Evolutionary conservation across 1,140 invertebrate genomes (phyloP).

Genomic region (Rhopalosiphum maidis): DNA sequence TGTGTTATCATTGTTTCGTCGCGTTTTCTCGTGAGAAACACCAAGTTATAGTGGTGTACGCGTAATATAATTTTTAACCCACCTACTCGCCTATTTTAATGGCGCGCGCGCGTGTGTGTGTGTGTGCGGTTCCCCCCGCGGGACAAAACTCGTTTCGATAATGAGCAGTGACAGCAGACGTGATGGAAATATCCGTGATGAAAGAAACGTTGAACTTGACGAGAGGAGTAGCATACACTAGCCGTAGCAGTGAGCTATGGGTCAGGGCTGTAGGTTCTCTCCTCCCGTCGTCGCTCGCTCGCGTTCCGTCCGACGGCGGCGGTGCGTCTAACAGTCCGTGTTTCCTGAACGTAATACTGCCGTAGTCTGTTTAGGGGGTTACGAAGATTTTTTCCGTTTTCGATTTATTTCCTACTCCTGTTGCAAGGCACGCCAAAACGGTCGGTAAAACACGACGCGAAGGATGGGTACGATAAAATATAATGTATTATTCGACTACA

Average conservation of each 20-base stretch:
- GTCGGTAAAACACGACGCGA: not conserved
- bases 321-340: not conserved
- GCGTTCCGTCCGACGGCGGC: not conserved
- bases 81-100: not conserved
- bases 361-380: not conserved
- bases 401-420: not conserved
- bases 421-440: not conserved
- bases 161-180: conserved; percentile 44
- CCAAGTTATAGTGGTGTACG: not conserved
- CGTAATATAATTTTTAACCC: not conserved
- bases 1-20: not conserved
- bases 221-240: not conserved
- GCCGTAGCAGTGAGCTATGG: not conserved
- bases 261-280: not conserved
- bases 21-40: not conserved
- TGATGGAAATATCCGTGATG: conserved; percentile 42
- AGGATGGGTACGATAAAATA: not conserved
- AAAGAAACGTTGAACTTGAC: conserved; percentile 37
- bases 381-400: not conserved
- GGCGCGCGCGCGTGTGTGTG: not conserved
- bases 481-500: not conserved
- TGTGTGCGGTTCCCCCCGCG: conserved; percentile 17
- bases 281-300: not conserved
- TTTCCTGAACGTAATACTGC: not conserved
- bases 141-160: conserved; percentile 39